Evolutionary conservation across 1,140 invertebrate genomes (phyloP), one percentile per base, ranked within the genome.

Genomic region (Meloidogyne chitwoodi): DNA sequence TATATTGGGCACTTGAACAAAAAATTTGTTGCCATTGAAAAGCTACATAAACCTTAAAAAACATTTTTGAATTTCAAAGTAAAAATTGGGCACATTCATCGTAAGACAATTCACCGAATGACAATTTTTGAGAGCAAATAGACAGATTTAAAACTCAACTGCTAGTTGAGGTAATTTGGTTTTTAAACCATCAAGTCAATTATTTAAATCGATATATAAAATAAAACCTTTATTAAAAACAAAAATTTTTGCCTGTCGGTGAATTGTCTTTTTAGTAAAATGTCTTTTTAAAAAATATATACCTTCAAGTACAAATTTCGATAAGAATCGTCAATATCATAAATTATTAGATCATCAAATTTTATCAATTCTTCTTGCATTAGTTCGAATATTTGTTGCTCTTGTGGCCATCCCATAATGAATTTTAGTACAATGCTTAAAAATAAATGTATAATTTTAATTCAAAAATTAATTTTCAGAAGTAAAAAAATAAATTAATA

Each of bases 251-350:
- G n/a, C n/a, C n/a, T n/a, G n/a, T n/a, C n/a, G n/a, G n/a, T n/a
- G n/a, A n/a, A n/a, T n/a, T n/a, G n/a, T n/a, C n/a, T n/a, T n/a
- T n/a, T n/a, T n/a, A n/a, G n/a, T n/a, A n/a, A n/a, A n/a, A n/a
- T n/a, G n/a, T 19, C 1, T 5, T 29, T 74, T 4, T 16, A 14
- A 27, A 4, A n/a, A 29, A 27, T 3, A 76, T 14, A 56, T 27
- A 78, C 77, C 77, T 78, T 78, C n/a, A 78, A 41, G 24, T 78
- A 78, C 0, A 78, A 68, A 65, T 78, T 78, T 11, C 26, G 34
- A 24, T 78, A 78, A 41, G 78, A 80, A 66, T 78, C 77, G 16
- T 62, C 48, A 34, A 78, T 63, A 64, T 78, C 77, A 61, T 68
- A 79, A 22, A 78, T 19, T 75, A 78, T 80, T 62, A 79, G 19